Evolutionary conservation across 1,140 invertebrate species (phyloP).

Genomic region (Drosophila mauritiana): DNA sequence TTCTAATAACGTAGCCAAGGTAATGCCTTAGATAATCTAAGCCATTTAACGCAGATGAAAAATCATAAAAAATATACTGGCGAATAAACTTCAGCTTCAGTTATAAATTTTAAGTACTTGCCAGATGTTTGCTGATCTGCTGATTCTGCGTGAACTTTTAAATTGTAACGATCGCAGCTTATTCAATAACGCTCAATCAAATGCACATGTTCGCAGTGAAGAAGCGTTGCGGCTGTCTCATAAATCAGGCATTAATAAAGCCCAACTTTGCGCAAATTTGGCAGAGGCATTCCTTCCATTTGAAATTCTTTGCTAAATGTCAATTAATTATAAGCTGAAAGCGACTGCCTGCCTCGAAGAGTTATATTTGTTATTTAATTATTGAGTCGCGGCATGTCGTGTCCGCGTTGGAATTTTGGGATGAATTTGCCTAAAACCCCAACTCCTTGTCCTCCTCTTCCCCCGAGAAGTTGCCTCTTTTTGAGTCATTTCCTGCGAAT

Average conservation of each 20-base stretch:
- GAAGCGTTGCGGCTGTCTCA: slow-evolving; percentile 35
- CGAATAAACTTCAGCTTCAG: slow-evolving; percentile 1
- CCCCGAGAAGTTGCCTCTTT: slow-evolving; percentile 1
- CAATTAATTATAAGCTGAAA: slow-evolving; percentile 76
- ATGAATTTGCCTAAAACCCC: slow-evolving; percentile 28
- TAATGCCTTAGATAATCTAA: background rate
- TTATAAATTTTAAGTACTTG: slow-evolving; percentile 34
- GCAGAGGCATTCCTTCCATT: slow-evolving; percentile 25
- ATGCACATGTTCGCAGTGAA: slow-evolving; percentile 50
- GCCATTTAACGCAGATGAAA: background rate
- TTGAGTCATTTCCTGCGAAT: slow-evolving; percentile 76
- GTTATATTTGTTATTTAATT: slow-evolving; percentile 70
- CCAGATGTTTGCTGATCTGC: slow-evolving; percentile 42
- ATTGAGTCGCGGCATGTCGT: slow-evolving; percentile 65
- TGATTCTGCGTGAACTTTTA: slow-evolving; percentile 36
- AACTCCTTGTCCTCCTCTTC: slow-evolving; percentile 13
- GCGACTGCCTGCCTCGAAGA: slow-evolving; percentile 20
- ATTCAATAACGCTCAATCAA: slow-evolving; percentile 39
- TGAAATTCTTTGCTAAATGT: slow-evolving; percentile 78
- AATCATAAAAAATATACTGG: background rate
- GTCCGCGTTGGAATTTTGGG: slow-evolving; percentile 42
- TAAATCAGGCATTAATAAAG: slow-evolving; percentile 75
- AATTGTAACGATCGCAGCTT: slow-evolving; percentile 56
- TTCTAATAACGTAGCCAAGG: background rate
- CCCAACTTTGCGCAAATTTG: slow-evolving; percentile 59